Conservation (phyloP, 1,140 invertebrate species). For the Mercenaria mercenaria region DNA sequence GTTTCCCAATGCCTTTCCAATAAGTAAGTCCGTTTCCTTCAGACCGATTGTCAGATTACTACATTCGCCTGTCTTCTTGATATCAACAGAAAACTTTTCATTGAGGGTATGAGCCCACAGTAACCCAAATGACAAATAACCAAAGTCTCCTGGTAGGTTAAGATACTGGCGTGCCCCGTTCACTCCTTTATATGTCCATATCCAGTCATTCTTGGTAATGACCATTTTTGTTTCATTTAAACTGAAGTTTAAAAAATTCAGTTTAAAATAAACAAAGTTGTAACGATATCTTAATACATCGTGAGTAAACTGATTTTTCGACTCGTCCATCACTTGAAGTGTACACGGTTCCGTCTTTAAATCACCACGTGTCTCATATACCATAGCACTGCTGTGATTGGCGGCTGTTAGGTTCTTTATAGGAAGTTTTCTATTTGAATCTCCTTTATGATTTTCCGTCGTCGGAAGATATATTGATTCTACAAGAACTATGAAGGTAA, state of each 20-base stretch:
- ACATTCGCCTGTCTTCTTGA: neutral
- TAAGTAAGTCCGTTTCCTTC: neutral
- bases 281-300: neutral
- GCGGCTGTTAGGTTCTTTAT: too few relatives aligned
- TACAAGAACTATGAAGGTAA: too few relatives aligned
- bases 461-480: too few relatives aligned
- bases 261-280: neutral
- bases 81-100: neutral
- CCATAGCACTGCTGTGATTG: too few relatives aligned
- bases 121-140: slow-evolving; percentile 11
- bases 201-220: neutral
- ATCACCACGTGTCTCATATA: too few relatives aligned
- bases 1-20: neutral
- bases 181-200: slow-evolving; percentile 24
- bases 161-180: slow-evolving; percentile 5
- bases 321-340: neutral
- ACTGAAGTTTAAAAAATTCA: neutral
- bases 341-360: neutral
- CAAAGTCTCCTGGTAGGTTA: slow-evolving; percentile 1
- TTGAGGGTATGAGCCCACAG: neutral
- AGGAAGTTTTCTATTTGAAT: too few relatives aligned
- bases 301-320: neutral
- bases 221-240: neutral
- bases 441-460: too few relatives aligned
- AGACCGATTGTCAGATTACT: neutral